Percentiles rank a stretch among this genome's conserved stretches.
Evolutionary conservation across 2,888 invertebrate genomes (phyloP).

Genomic region (Syrphus vitripennis): DNA sequence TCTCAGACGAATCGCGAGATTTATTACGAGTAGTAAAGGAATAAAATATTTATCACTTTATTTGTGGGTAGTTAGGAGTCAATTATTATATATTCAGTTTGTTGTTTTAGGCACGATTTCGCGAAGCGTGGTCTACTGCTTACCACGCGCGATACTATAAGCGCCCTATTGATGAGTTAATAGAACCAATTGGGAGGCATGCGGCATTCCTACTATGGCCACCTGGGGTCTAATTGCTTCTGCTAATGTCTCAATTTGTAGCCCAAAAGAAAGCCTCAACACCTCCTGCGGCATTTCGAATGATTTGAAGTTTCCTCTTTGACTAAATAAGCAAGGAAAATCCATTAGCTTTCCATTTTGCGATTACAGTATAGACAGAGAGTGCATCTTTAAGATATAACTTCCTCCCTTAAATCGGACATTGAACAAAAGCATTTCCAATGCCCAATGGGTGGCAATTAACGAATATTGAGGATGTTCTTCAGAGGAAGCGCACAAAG

Average conservation of each 20-base stretch:
- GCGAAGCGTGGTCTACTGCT: conserved; percentile 11
- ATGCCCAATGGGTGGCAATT: conserved; percentile 68
- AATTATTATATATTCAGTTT: conserved; percentile 47
- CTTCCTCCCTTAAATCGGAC: conserved; percentile 15
- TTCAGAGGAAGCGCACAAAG: conserved; percentile 43
- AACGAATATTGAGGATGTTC: conserved; percentile 59
- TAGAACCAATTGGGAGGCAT: background rate
- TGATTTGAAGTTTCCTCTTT: background rate
- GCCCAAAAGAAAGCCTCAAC: background rate
- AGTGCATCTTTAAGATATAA: conserved; percentile 30
- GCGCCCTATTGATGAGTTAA: conserved; percentile 44
- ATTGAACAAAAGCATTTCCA: conserved; percentile 37
- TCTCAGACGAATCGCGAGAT: conserved; percentile 37
- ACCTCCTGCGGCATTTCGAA: background rate
- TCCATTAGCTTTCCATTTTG: conserved; percentile 63
- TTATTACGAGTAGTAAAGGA: conserved; percentile 62
- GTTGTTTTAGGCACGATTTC: conserved; percentile 36
- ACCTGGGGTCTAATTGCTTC: background rate
- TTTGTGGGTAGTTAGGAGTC: conserved; percentile 63
- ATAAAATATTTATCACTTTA: conserved; percentile 69
- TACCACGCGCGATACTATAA: conserved; percentile 55
- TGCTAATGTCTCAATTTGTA: conserved; percentile 33
- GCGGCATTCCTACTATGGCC: background rate
- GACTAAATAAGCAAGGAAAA: conserved; percentile 43
- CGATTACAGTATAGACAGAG: background rate